Evolutionary conservation across 1,140 invertebrate genomes (phyloP).

Genomic region (Drosophila kohkoa): DNA sequence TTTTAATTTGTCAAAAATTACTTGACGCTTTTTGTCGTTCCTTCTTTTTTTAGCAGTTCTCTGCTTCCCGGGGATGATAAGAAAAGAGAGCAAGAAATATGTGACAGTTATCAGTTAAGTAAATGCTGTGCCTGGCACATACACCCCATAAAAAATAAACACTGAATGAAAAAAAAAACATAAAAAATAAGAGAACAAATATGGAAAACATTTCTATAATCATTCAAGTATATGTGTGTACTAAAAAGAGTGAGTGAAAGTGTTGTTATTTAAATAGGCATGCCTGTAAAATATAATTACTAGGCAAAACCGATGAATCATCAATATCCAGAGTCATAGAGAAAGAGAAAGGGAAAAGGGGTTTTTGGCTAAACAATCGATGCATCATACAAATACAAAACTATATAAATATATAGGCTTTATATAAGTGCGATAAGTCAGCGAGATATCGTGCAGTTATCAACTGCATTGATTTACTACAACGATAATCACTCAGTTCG

Average conservation of each 20-base stretch:
- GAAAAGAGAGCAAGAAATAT: conserved; percentile 21
- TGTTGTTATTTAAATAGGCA: conserved; percentile 3
- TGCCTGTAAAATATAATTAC: conserved; percentile 6
- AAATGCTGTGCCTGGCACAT: conserved; percentile 38
- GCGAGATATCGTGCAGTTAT: neutral
- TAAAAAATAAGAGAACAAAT: neutral
- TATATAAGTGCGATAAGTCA: neutral
- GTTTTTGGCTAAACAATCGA: conserved; percentile 10
- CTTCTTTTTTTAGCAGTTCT: neutral
- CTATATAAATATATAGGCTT: neutral
- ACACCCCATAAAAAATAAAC: conserved; percentile 31
- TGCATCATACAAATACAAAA: too few species aligned
- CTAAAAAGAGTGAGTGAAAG: conserved; percentile 1
- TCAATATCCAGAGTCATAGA: neutral
- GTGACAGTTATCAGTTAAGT: conserved; percentile 26
- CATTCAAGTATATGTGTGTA: neutral
- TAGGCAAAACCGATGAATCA: neutral
- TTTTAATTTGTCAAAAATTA: too few species aligned
- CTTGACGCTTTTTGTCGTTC: too few species aligned
- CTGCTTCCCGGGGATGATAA: conserved; percentile 18
- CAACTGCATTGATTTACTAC: conserved; percentile 3
- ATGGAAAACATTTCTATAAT: conserved; percentile 6
- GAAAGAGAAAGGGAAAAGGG: neutral
- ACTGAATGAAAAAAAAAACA: conserved; percentile 1
- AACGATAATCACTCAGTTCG: conserved; percentile 15